A percentile compares a stretch with the other conserved stretches of the same genome.
Conservation (phyloP, 1,140 invertebrate species). For the Danaus plexippus region DNA sequence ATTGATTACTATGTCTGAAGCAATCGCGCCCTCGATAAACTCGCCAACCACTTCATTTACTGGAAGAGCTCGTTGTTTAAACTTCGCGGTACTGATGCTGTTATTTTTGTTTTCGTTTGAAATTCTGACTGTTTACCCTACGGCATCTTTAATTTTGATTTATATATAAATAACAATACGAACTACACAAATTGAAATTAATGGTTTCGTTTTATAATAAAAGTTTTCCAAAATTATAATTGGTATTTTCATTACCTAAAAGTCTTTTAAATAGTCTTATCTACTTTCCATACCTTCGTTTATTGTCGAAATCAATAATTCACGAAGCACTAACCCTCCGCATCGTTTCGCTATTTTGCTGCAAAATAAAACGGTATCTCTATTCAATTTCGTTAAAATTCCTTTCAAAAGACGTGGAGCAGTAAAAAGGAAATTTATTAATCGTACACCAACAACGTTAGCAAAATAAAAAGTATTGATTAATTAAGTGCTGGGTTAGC, state of each 20-base stretch:
- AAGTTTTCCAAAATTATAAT: too few species aligned
- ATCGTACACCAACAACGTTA: conserved; percentile 19
- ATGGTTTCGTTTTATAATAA: too few species aligned
- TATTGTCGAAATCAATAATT: conserved; percentile 1
- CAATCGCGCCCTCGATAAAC: conserved; percentile 48
- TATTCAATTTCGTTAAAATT: conserved; percentile 35
- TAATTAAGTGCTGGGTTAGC: too few species aligned
- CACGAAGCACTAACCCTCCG: conserved; percentile 12
- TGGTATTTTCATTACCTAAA: too few species aligned
- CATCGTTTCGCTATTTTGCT: conserved; percentile 20
- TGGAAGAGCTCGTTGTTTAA: conserved; percentile 50
- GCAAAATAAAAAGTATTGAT: neutral
- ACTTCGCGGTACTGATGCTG: conserved; percentile 37
- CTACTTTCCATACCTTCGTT: too few species aligned
- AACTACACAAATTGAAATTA: too few species aligned
- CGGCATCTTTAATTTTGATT: too few species aligned
- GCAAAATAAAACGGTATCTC: conserved; percentile 24
- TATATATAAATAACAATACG: too few species aligned
- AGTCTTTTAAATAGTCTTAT: too few species aligned
- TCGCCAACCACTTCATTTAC: conserved; percentile 53
- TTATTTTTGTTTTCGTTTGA: conserved; percentile 26
- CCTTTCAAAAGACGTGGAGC: conserved; percentile 15
- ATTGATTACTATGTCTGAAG: conserved; percentile 55
- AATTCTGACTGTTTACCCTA: too few species aligned
- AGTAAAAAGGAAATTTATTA: conserved; percentile 24